A percentile compares a stretch with the other conserved stretches of the same genome.
phyloP scores from a whole-genome alignment of 2,888 invertebrate species.

The Metallyticus violacea region DNA sequence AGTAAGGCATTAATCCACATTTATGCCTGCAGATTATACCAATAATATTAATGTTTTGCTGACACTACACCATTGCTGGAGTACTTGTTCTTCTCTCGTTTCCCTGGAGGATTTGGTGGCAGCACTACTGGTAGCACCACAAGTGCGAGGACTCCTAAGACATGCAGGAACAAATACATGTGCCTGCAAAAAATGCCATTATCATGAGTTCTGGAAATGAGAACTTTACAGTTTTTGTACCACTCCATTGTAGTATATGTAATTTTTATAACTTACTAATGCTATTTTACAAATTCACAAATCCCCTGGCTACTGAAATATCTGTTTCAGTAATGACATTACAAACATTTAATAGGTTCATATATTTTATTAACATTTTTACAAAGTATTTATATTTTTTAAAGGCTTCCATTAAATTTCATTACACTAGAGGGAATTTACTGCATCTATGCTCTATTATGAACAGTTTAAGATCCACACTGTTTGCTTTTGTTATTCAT shows the following conservation, averaged over 20 bases:
- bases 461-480: too few species aligned
- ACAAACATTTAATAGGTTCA: too few species aligned
- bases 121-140: slow-evolving; percentile 44
- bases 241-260: not conserved
- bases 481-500: too few species aligned
- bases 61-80: not conserved
- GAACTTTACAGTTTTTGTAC: not conserved
- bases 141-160: slow-evolving; percentile 43
- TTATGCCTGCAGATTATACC: not conserved
- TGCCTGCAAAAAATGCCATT: slow-evolving; percentile 38
- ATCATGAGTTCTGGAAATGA: not conserved
- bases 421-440: too few species aligned
- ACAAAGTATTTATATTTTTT: too few species aligned
- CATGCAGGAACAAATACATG: slow-evolving; percentile 50
- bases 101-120: slow-evolving; percentile 35
- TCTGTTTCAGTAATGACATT: too few species aligned
- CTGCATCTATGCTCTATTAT: too few species aligned
- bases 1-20: not conserved
- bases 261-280: too few species aligned
- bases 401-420: too few species aligned
- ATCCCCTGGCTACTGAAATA: too few species aligned
- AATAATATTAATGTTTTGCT: not conserved
- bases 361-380: too few species aligned
- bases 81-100: not conserved
- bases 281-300: too few species aligned